These are phyloP conservation scores for Indri indri DNA, from an alignment of 2,113 vertebrate species.

Conservation along the genomic window DNA sequence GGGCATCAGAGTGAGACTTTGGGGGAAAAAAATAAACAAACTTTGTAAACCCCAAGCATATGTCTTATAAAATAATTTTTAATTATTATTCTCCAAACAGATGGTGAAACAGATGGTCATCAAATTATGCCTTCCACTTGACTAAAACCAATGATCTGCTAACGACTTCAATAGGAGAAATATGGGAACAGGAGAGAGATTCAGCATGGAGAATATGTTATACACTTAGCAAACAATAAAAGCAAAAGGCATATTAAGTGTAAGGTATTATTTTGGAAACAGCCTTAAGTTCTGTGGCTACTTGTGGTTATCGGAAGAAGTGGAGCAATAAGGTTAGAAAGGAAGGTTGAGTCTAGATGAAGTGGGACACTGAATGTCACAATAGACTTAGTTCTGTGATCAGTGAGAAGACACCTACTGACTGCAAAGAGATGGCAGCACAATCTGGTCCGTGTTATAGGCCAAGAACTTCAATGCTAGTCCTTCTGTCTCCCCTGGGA, in stretches of 20 bases:
- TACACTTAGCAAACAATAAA: background rate
- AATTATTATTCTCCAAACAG: constrained; percentile 30
- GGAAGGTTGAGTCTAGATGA: background rate
- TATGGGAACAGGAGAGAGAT: background rate
- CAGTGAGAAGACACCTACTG: background rate
- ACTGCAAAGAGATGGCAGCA: background rate
- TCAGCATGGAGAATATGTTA: background rate
- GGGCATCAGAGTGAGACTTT: no score
- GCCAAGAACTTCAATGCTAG: accelerated
- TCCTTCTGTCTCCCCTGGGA: background rate
- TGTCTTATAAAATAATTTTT: background rate
- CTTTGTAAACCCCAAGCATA: background rate
- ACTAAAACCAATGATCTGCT: background rate
- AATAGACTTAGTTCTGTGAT: background rate
- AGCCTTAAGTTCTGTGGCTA: background rate
- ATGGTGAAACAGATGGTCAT: background rate
- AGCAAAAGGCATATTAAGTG: background rate
- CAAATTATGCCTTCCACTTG: background rate
- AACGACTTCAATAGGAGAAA: background rate
- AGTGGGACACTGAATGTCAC: background rate
- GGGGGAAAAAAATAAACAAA: no score
- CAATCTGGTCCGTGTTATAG: accelerated
- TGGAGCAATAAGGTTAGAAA: background rate
- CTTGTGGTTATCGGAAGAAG: background rate
- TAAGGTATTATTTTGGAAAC: background rate